Evolutionary conservation across 1,140 invertebrate species (phyloP), one percentile per base, ranked within the genome.

Genomic region (Diachasmimorpha longicaudata): DNA sequence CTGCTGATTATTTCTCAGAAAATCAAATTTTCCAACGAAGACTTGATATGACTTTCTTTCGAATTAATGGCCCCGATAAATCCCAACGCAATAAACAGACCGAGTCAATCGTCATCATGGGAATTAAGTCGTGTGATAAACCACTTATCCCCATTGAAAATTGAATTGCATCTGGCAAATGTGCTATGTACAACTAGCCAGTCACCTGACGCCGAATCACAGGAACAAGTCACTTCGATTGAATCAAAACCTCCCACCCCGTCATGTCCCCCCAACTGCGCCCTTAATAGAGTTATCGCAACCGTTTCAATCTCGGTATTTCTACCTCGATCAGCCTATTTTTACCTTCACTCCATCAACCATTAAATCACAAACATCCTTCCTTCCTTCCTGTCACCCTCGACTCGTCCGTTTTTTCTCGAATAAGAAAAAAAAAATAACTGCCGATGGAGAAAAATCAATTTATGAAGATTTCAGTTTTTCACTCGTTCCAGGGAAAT

Each of bases 301-400:
- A 4, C 23, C 23, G 58, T 23, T 31, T 63, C 58, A 63, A 63
- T 63, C 58, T 31, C 23, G 10, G 31, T 23, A 63, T 31, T 63
- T 63, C 58, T 14, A 31, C 23, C 10, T 63, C 58, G 58, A 63
- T 63, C 58, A 63, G 19, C 19, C 58, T 63, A 63, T 63, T 63
- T 63, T 63, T 14, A 63, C 6, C 11, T 0, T 63, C 23, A 10
- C 14, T 63, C 58, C 21, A 25, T 63, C 58, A 63, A 23, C 58
- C 58, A 63, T 63, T 63, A 63, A 63, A 63, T 63, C 19, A 13
- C 58, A 63, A 63, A 63, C 23, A 63, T 63, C 23, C 58, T 63
- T 63, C 58, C 58, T 63, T 63, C 23, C 58, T 63, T 63, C 58
- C 58, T 63, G 58, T 63, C 58, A 63, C 31, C 58, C 58, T 25